Percentiles rank a stretch among this genome's conserved stretches.
These are phyloP conservation scores for Scaptomyza hsui DNA, from an alignment of 1,140 invertebrate species.

Conservation along the genomic window DNA sequence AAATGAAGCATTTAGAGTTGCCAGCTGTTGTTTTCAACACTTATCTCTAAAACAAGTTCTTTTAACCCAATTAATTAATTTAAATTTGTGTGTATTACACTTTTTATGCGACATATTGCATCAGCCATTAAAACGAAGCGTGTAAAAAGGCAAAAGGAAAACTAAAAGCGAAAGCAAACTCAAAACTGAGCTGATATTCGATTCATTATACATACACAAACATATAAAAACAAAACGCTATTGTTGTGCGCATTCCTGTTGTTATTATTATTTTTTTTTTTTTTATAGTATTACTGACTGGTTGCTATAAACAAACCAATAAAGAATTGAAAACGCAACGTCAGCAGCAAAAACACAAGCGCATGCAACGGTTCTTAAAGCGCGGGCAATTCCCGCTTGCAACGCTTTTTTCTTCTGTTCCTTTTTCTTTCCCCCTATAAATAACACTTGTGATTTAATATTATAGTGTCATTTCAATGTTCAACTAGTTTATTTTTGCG, in stretches of 20 bases:
- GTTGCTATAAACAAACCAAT: constrained; percentile 68
- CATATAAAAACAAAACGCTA: constrained; percentile 24
- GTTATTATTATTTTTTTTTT: constrained; percentile 19
- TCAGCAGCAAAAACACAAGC: constrained; percentile 37
- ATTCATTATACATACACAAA: constrained; percentile 10
- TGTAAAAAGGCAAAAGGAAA: constrained; percentile 8
- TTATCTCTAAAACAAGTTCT: too few relatives aligned
- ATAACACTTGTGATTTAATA: constrained; percentile 19
- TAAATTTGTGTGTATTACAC: constrained; percentile 34
- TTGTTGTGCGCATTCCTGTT: constrained; percentile 26
- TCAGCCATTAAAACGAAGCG: constrained; percentile 41
- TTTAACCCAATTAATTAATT: not conserved
- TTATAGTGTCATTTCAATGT: constrained; percentile 41
- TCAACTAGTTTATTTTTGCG: constrained; percentile 69
- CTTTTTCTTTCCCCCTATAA: constrained; percentile 34
- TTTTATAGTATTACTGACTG: constrained; percentile 25
- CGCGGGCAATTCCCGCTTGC: constrained; percentile 23
- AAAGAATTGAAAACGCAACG: constrained; percentile 53
- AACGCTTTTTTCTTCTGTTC: constrained; percentile 27
- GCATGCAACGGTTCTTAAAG: constrained; percentile 15
- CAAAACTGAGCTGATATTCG: constrained; percentile 28
- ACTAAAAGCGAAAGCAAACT: constrained; percentile 17
- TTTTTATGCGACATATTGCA: constrained; percentile 48
- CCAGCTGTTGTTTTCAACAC: too few relatives aligned
- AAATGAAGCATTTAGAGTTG: not conserved